Conservation (phyloP, 2,113 vertebrate species). For the Scomber colias region DNA sequence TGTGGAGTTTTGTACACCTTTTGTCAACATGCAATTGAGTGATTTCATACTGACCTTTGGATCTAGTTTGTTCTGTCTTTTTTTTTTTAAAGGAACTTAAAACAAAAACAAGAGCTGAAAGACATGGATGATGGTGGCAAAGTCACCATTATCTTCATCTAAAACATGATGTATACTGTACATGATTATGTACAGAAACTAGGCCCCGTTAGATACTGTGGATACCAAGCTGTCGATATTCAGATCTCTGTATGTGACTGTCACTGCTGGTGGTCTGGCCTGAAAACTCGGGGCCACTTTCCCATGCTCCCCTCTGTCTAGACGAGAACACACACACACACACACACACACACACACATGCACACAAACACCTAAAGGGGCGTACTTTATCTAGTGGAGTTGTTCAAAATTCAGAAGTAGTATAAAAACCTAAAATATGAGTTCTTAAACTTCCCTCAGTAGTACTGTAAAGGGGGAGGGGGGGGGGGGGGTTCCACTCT, state of each 20-base stretch:
- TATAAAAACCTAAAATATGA: conserved; percentile 39
- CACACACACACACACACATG: conserved; percentile 25
- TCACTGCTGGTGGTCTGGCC: conserved; percentile 54
- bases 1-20: no score
- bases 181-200: not conserved
- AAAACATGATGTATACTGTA: not conserved
- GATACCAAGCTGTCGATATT: conserved; percentile 22
- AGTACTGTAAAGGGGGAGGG: not conserved
- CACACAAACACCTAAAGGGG: conserved; percentile 5
- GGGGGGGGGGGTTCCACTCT: no score
- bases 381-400: conserved; percentile 29
- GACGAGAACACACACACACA: conserved; percentile 31
- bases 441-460: conserved; percentile 18
- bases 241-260: conserved; percentile 10
- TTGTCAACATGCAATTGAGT: no score
- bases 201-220: not conserved
- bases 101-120: no score
- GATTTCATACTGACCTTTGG: no score
- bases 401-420: conserved; percentile 43
- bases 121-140: no score
- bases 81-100: no score
- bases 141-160: not conserved
- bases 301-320: conserved; percentile 45
- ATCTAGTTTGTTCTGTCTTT: no score
- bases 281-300: conserved; percentile 50